phyloP scores from a whole-genome alignment of 1,140 invertebrate species.

The Holcopasites calliopsidis region DNA sequence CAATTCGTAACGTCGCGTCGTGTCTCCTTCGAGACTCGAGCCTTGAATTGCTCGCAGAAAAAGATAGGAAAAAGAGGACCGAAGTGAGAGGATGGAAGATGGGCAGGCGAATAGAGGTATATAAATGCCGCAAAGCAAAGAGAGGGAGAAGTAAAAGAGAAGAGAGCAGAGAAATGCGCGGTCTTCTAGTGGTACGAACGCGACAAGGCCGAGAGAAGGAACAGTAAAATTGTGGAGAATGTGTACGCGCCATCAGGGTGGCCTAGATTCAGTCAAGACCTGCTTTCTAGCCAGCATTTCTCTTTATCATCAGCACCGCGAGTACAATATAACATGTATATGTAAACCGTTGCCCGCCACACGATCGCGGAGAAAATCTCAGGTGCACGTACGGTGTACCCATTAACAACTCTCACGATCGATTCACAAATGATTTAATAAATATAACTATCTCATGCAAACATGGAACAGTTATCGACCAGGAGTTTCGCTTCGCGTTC shows the following conservation, averaged over 20 bases:
- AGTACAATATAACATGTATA: slow-evolving; percentile 67
- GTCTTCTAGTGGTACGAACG: slow-evolving; percentile 50
- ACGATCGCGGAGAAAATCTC: slow-evolving; percentile 69
- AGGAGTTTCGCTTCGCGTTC: too few species aligned
- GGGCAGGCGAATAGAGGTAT: not conserved
- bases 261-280: slow-evolving; percentile 79
- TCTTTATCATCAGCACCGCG: slow-evolving; percentile 75
- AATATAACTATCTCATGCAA: not conserved
- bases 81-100: not conserved
- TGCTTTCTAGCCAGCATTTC: slow-evolving; percentile 80
- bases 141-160: slow-evolving; percentile 15
- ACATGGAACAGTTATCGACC: not conserved
- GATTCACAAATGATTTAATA: not conserved
- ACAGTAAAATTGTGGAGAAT: slow-evolving; percentile 79
- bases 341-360: slow-evolving; percentile 65
- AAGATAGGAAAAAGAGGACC: slow-evolving; percentile 34
- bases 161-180: slow-evolving; percentile 3
- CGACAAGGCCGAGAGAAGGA: slow-evolving; percentile 71
- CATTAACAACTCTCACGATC: not conserved
- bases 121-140: slow-evolving; percentile 3
- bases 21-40: slow-evolving; percentile 54
- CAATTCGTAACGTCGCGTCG: not conserved
- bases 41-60: slow-evolving; percentile 56
- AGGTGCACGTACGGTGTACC: slow-evolving; percentile 24
- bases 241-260: slow-evolving; percentile 75